Conservation (phyloP, 2,888 invertebrate genomes). For the Lasioglossum pauxillum region DNA sequence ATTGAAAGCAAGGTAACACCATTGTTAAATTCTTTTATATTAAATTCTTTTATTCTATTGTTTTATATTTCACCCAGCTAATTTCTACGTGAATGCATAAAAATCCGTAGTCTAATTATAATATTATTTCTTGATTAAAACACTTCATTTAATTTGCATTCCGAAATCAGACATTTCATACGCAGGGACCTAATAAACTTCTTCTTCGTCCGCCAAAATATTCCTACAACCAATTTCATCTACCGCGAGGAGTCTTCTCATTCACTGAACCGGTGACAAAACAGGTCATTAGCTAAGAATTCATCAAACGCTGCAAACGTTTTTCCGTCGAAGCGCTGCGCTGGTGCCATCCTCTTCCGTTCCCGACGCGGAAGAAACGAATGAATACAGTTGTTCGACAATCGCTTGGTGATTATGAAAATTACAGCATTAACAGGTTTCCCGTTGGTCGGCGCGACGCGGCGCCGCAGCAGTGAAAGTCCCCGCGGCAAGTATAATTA, state of each 20-base stretch:
- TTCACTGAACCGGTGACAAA: not conserved
- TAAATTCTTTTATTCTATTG: too few species aligned
- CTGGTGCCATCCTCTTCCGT: not conserved
- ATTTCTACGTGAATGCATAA: too few species aligned
- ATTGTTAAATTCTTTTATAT: too few species aligned
- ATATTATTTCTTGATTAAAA: too few species aligned
- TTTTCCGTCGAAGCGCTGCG: not conserved
- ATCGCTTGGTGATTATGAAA: slow-evolving; percentile 52
- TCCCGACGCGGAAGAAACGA: slow-evolving; percentile 18
- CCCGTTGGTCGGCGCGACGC: not conserved
- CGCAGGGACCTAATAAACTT: not conserved
- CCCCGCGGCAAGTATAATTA: slow-evolving; percentile 31
- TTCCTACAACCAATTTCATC: not conserved
- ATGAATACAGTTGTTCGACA: slow-evolving; percentile 34
- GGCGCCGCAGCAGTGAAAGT: slow-evolving; percentile 1
- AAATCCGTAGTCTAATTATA: too few species aligned
- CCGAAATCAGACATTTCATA: not conserved
- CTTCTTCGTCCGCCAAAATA: not conserved
- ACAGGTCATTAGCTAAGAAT: slow-evolving; percentile 9
- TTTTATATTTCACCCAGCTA: too few species aligned
- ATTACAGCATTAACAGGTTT: slow-evolving; percentile 42
- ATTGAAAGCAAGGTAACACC: too few species aligned
- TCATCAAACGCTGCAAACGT: not conserved
- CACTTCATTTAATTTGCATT: too few species aligned
- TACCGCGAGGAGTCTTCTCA: too few species aligned